These are phyloP conservation scores for Alca torda DNA, from an alignment of 2,797 vertebrate genomes.

Conservation along the genomic window DNA sequence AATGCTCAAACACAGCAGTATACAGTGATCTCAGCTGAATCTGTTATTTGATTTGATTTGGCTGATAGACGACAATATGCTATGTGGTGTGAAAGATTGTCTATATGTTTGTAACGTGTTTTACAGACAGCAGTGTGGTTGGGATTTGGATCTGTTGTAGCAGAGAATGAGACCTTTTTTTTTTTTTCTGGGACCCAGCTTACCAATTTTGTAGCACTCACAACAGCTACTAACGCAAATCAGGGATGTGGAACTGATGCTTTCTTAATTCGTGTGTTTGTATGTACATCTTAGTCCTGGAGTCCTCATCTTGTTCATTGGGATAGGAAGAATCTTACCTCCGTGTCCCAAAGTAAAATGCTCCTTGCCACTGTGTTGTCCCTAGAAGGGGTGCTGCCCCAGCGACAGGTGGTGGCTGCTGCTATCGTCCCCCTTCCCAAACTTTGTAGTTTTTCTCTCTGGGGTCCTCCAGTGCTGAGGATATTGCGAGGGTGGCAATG, in stretches of 20 bases:
- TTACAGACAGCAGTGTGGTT: background rate
- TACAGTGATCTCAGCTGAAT: background rate
- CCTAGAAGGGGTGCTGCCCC: background rate
- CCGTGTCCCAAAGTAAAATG: background rate
- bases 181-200: background rate
- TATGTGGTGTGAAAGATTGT: background rate
- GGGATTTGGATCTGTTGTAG: background rate
- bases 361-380: background rate
- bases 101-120: background rate
- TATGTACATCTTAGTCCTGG: background rate
- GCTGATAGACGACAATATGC: background rate
- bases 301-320: background rate
- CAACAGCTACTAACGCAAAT: background rate
- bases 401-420: background rate
- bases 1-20: background rate
- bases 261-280: background rate
- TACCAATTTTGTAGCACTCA: background rate
- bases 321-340: background rate
- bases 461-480: background rate
- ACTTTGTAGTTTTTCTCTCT: background rate
- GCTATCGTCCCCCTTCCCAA: fast-evolving
- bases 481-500: background rate
- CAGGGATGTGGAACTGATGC: background rate
- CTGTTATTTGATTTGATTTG: background rate
- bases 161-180: background rate